phyloP scores from a whole-genome alignment of 2,113 vertebrate genomes.

The Bubalus kerabau region DNA sequence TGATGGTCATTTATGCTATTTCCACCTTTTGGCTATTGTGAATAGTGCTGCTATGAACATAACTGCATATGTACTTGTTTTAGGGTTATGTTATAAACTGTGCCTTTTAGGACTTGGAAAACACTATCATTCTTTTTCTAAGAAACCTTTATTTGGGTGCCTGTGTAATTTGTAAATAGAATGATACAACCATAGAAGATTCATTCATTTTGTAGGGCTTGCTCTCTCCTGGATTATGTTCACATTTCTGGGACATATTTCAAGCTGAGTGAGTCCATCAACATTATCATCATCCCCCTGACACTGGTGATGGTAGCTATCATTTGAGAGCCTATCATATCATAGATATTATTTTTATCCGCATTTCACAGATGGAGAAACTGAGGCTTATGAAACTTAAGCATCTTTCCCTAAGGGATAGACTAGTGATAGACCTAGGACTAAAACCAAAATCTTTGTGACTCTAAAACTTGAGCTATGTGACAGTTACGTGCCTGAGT shows the following conservation, averaged over 20 bases:
- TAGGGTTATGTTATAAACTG: neutral
- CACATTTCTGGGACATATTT: neutral
- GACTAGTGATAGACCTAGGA: neutral
- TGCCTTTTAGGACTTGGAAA: neutral
- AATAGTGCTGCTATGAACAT: neutral
- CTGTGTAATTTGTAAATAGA: neutral
- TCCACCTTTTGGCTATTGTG: neutral
- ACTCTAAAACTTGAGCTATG: neutral
- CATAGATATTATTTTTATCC: neutral
- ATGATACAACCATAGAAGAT: neutral
- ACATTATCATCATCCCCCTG: neutral
- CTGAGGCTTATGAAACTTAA: neutral
- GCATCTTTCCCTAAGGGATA: neutral
- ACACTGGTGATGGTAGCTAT: neutral
- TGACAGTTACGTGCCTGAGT: neutral
- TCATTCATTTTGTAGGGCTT: neutral
- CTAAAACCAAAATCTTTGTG: neutral
- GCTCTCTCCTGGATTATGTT: neutral
- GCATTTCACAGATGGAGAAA: neutral
- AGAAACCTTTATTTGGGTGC: neutral
- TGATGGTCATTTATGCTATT: neutral
- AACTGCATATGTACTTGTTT: neutral
- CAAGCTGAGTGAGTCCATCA: neutral
- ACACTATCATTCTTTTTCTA: neutral
- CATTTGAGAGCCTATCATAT: neutral